Base-by-base conservation (phyloP, 1,140 invertebrate species). In the Procambarus virginalis region DNA sequence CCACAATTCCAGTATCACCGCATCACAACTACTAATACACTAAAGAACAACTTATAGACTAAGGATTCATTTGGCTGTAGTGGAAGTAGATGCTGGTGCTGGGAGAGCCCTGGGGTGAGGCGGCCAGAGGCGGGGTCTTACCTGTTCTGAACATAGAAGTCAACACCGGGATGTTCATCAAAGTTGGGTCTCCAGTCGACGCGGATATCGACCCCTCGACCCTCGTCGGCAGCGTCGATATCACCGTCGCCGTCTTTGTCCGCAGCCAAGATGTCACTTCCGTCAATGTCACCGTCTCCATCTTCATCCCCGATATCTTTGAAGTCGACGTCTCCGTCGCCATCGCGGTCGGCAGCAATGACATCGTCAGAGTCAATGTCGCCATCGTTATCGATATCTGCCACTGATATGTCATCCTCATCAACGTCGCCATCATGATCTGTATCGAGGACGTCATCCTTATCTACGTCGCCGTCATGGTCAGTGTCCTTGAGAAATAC, bases 141-240 rank as follows among this genome's bases (percentile, higher is more conserved):
- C 94, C 95, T 96, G 94, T 97, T 98, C 94, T 98, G 97, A 2
- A 97, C 98, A 92, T 96, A 98, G 94, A 99, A 99, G 93, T 98
- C 97, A n/a, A 96, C 96, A 91, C 96, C 96, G 3, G 97, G 96
- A 92, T 96, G 93, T 22, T 93, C 94, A 73, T 93, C 95, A 55
- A 96, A 93, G 92, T 96, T 96, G 8, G 97, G 97, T 75, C 95
- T 92, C 98, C 98, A 99, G 22, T 95, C 96, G 0, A 99, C 95
- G 92, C 96, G 96, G 49, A 98, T 96, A 48, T 89, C 79, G 3
- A 92, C 73, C 20, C 90, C 92, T 20, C 87, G 89, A 2, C 90
- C 92, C 22, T 89, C 87, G 51, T 92, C 92, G n/a, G 86, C 92
- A 1, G 83, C 86, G 68, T 92, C 92, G 12, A 92, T 86, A 70